Evolutionary conservation across 2,888 invertebrate genomes (phyloP), one percentile per base, ranked within the genome.

Genomic region (Lasioglossum zephyrum): DNA sequence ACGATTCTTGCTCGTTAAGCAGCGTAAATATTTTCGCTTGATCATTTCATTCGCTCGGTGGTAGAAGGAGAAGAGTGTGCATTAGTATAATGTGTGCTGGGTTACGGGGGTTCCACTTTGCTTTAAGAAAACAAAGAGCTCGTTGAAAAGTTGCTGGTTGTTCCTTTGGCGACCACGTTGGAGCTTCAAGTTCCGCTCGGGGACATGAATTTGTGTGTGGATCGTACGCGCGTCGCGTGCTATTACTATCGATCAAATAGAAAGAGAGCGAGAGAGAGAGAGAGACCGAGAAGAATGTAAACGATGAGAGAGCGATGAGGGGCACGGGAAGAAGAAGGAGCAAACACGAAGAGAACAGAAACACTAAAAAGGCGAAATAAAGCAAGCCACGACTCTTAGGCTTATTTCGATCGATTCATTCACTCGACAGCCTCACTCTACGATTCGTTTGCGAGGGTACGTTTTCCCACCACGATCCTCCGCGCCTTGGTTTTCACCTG

Each of bases 341-440:
- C 44, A 44, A 73, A 73, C 63, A 49, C 9, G 22, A 36, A 73
- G 41, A 26, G 31, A 49, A 73, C 26, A 47, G 11, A 73, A 47
- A 47, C 44, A 47, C 13, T 13, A 47, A 16, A 73, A 47, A 47
- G 26, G 26, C 26, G 73, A 31, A 69, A 69, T 77, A 82, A 84
- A 84, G 77, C 47, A 63, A 84, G 74, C 70, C 74, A 84, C 74
- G 84, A 74, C 74, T 74, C 73, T 72, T 57, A 57, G 66, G 66
- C 53, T 74, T 74, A 78, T 84, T 81, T 70, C 84, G 69, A 84
- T 84, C 84, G 84, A 84, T 84, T 83, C 81, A 69, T 81, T 83
- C 60, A 49, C 49, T 77, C 69, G 84, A 36, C 57, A 63, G 57
- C 73, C 77, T 69, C 76, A 26, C 63, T 72, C 73, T 41, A 36